A percentile compares a stretch with the other conserved stretches of the same genome.
Evolutionary conservation across 2,888 invertebrate genomes (phyloP).

Genomic region (Agriopis marginaria): DNA sequence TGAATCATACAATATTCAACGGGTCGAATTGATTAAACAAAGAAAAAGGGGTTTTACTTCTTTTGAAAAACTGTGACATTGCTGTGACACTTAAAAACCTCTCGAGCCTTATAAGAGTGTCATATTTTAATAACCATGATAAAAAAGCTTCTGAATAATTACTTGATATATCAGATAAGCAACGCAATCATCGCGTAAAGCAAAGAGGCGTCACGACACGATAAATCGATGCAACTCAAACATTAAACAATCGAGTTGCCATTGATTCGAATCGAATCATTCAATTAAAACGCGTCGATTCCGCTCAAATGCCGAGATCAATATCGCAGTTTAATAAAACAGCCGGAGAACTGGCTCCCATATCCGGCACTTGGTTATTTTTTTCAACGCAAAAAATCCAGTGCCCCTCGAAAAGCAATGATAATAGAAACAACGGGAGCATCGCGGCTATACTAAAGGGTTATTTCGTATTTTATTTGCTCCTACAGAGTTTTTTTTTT

Average conservation of each 20-base stretch:
- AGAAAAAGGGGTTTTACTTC: slow-evolving; percentile 1
- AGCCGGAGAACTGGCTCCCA: slow-evolving; percentile 76
- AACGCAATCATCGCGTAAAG: slow-evolving; percentile 68
- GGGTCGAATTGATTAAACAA: slow-evolving; percentile 13
- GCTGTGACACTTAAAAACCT: no score
- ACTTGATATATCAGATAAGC: slow-evolving; percentile 67
- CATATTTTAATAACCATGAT: neutral
- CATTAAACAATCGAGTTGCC: slow-evolving; percentile 67
- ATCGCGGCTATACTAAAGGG: slow-evolving; percentile 68
- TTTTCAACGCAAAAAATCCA: slow-evolving; percentile 68
- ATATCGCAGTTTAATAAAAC: slow-evolving; percentile 84
- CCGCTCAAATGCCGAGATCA: slow-evolving; percentile 70
- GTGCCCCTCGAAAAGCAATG: slow-evolving; percentile 77
- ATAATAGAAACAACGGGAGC: slow-evolving; percentile 82
- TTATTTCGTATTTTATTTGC: slow-evolving; percentile 79
- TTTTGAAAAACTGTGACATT: neutral
- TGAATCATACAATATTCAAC: slow-evolving; percentile 40
- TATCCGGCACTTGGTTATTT: slow-evolving; percentile 78
- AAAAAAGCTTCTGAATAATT: neutral
- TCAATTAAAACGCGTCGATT: slow-evolving; percentile 69
- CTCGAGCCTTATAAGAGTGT: no score
- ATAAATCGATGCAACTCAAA: slow-evolving; percentile 80
- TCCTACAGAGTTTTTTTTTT: slow-evolving; percentile 47
- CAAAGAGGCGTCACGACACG: slow-evolving; percentile 73
- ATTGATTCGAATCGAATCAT: slow-evolving; percentile 68